Evolutionary conservation across 2,888 invertebrate species (phyloP).

Genomic region (Drosophila putrida): DNA sequence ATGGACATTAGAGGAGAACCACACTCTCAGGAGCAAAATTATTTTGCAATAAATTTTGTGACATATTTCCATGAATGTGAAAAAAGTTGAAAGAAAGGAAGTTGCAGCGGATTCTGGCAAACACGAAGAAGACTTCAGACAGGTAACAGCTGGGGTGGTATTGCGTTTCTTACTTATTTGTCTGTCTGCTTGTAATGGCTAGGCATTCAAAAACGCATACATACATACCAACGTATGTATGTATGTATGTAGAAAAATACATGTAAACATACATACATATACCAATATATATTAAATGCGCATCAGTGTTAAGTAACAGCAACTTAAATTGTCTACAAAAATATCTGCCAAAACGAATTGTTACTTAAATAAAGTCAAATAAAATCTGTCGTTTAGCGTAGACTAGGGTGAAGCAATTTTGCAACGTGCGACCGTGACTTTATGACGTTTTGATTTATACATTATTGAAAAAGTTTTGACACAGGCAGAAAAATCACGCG

Average conservation of each 20-base stretch:
- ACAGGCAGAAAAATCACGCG: slow-evolving; percentile 64
- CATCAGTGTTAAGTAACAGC: slow-evolving; percentile 67
- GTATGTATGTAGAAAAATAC: background rate
- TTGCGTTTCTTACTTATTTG: slow-evolving; percentile 32
- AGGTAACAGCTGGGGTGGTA: slow-evolving; percentile 72
- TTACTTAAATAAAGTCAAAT: slow-evolving; percentile 49
- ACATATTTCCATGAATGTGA: slow-evolving; percentile 77
- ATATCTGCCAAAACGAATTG: slow-evolving; percentile 47
- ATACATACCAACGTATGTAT: background rate
- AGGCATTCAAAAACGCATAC: slow-evolving; percentile 22
- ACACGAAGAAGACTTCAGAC: slow-evolving; percentile 52
- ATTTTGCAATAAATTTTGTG: slow-evolving; percentile 82
- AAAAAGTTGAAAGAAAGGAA: slow-evolving; percentile 32
- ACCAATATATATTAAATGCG: slow-evolving; percentile 68
- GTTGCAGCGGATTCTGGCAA: slow-evolving; percentile 36
- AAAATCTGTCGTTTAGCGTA: slow-evolving; percentile 35
- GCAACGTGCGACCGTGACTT: slow-evolving; percentile 65
- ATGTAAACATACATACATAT: slow-evolving; percentile 1
- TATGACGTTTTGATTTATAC: slow-evolving; percentile 85
- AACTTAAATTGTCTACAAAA: slow-evolving; percentile 73
- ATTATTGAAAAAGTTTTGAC: slow-evolving; percentile 81
- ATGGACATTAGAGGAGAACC: slow-evolving; percentile 52
- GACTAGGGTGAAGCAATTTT: slow-evolving; percentile 25
- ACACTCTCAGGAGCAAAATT: slow-evolving; percentile 60
- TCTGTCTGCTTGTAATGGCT: slow-evolving; percentile 16